Base-by-base conservation (phyloP, 2,113 vertebrate species). In the Pholis gunnellus region DNA sequence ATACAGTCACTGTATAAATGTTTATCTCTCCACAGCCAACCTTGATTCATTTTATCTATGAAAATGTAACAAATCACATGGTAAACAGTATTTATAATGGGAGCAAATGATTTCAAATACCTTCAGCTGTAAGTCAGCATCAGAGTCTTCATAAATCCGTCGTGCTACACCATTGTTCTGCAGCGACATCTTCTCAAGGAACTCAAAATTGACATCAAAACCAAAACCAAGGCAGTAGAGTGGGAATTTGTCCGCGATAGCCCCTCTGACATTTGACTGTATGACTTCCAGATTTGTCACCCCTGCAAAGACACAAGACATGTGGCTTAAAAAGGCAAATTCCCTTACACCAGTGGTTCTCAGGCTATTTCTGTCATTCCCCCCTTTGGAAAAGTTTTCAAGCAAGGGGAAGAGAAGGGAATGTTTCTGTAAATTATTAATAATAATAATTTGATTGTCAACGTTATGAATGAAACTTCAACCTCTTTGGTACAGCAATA, bases 221-320 rank as follows among this genome's bases (percentile, higher is more conserved):
- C 96, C 97, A 46, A 97, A 97, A 46, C 97, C 96, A 44, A 97
- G 94, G 74, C 96, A 96, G 90, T 96, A 97, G 61, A 97, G 96
- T 0, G 96, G 96, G 74, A 96, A 97, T 79, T 90, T 95, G 31
- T 82, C 92, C 27, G 50, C 63, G n/a, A 97, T 96, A 66, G 93
- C 95, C 0, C 54, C 1, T 84, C 70, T 95, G 44, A 96, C 81
- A 18, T 96, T 97, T 60, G 87, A 72, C 48, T 95, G 95, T 42
- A 97, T 97, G 20, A 3, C 15, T 31, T 81, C 52, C 13, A 75
- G 87, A 80, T 96, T 88, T 0, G 89, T 96, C 61, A 84, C 96
- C 25, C 97, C 97, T 97, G 87, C 60, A 88, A 87, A 81, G 77
- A 82, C 9, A 79, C 40, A 31, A 36, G 13, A 34, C 6, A 6